Base-by-base conservation (phyloP, 2,113 vertebrate species). In the Myrmecobius fasciatus region DNA sequence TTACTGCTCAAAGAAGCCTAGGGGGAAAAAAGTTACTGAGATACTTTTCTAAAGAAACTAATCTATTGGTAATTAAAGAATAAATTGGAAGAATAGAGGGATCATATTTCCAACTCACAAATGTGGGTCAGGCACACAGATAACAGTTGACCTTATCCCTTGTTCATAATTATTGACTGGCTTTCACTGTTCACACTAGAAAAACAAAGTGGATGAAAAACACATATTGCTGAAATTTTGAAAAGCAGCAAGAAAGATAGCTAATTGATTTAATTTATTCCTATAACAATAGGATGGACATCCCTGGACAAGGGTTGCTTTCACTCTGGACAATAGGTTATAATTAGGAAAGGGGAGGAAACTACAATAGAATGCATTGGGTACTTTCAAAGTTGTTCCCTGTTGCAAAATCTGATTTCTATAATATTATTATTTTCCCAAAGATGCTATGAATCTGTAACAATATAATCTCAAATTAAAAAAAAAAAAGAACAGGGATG, bases 21-120 rank as follows among this genome's bases (percentile, higher is more conserved):
- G 0, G 95, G 94, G 93, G 2, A 90, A 96, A 52, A 97, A 97
- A 96, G 93, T 98, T 96, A 97, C 94, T 94, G 90, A 97, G n/a
- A 93, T 97, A 93, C 28, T 28, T 94, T 95, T 97, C 92, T 90
- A 93, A 90, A 67, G 92, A 25, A 98, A 96, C 90, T 94, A 91
- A 94, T 94, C 93, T 92, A 17, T 88, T 36, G 24, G 20, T 92
- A 1, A 52, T 93, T 97, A 51, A 94, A 96, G 91, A 97, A 91
- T 92, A 60, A 31, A 93, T n/a, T 94, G 90, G 91, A 96, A 96
- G 5, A 96, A 89, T 60, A 31, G 67, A 94, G 88, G 67, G 94
- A 96, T 91, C 94, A 91, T 91, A 25, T 95, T 91, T 96, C 89
- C 92, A 96, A 54, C 14, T 93, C 52, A 43, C 54, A 25, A 54